These are phyloP conservation scores for Cheumatopsyche charites DNA, from an alignment of 1,140 invertebrate species.

Conservation along the genomic window DNA sequence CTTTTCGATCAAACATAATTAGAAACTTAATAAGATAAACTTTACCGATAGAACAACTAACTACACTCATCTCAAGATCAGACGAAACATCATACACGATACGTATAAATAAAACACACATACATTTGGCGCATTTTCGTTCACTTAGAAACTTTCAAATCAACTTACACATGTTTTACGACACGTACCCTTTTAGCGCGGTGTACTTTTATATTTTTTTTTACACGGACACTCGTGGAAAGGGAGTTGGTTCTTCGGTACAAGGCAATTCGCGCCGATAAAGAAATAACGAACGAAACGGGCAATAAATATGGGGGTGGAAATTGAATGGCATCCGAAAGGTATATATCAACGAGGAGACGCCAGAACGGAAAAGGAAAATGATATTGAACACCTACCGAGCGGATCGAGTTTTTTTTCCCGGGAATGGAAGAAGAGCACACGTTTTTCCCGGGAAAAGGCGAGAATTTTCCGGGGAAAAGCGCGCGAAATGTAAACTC, in stretches of 20 bases:
- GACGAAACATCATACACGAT: too few species aligned
- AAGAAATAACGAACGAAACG: slow-evolving; percentile 25
- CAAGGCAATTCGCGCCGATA: slow-evolving; percentile 17
- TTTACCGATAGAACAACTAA: too few species aligned
- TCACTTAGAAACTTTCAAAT: too few species aligned
- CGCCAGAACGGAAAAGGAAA: slow-evolving; percentile 17
- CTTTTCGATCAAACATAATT: too few species aligned
- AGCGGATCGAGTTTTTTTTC: background rate
- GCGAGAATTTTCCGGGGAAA: background rate
- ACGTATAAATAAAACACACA: too few species aligned
- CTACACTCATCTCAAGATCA: too few species aligned
- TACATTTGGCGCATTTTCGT: too few species aligned
- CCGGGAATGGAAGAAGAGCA: background rate
- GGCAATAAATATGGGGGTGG: slow-evolving; percentile 27
- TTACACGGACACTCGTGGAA: background rate
- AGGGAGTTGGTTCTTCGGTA: too few species aligned
- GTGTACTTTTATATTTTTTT: background rate
- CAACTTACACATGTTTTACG: too few species aligned
- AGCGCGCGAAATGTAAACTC: background rate
- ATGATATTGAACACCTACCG: slow-evolving; percentile 31
- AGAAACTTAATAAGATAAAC: too few species aligned
- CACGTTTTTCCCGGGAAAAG: background rate
- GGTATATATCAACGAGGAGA: slow-evolving; percentile 27
- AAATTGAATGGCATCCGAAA: slow-evolving; percentile 35
- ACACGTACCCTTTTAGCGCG: too few species aligned